Base-by-base conservation (phyloP, 2,113 vertebrate genomes). In the Aspidoscelis tigris region DNA sequence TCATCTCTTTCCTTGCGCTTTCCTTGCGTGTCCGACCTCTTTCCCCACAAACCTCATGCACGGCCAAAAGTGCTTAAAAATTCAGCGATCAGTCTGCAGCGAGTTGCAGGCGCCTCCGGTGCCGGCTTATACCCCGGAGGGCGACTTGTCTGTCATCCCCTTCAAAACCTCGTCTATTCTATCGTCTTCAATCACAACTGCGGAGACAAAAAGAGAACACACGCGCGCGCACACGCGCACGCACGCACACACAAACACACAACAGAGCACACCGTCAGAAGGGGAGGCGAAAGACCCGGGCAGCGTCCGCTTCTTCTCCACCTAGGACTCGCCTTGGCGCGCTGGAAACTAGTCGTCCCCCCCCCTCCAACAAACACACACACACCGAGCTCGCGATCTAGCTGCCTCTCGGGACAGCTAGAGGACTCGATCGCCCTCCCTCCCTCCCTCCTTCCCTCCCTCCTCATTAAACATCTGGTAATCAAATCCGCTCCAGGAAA, bases 171-270 rank as follows among this genome's bases (percentile, higher is more conserved):
- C 98, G 95, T 99, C 98, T 98, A 99, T 98, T 96, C 98, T 97
- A 96, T 99, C 98, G 94, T 99, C 98, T 95, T 99, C 98, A 95
- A 99, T 99, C 93, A 99, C 98, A 96, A 99, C 98, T 99, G 98
- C 92, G 87, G 94, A 95, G 92, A 93, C 89, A 93, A 86, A 90
- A 88, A 86, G 89, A 88, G n/a, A 33, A 21, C 6, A 72, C 78
- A 53, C 61, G 33, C 26, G 68, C 26, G 68, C 39, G 33, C 33
- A 33, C 33, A 33, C 33, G 33, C 33, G 33, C 33, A 33, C 33
- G 33, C 33, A 33, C 33, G 33, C 33, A 33, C 33, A 33, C 33
- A 33, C 33, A 33, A 33, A 33, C 33, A 33, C 33, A 33, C 33
- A 33, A 18, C 55, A 39, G 24, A 26, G 5, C 84, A 72, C 72